Conservation (phyloP, 2,888 invertebrate genomes). For the Drosophila pseudotalamancana region DNA sequence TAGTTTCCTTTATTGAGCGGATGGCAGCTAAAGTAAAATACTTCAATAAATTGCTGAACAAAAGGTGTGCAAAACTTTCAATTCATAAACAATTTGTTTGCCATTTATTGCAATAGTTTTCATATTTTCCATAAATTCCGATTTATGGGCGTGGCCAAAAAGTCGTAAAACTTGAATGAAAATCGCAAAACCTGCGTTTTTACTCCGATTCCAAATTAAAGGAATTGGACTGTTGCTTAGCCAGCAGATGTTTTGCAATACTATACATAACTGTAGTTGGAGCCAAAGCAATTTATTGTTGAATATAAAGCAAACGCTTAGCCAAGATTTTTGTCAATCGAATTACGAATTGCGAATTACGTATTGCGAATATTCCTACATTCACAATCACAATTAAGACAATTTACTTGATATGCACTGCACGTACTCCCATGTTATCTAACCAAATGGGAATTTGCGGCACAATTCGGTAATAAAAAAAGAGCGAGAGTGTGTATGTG, state of each 20-base stretch:
- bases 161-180: background rate
- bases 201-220: background rate
- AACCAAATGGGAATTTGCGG: background rate
- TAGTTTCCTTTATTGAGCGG: background rate
- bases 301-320: too few relatives aligned
- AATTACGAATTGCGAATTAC: too few relatives aligned
- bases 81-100: constrained; percentile 57
- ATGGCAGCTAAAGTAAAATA: constrained; percentile 16
- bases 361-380: too few relatives aligned
- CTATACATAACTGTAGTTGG: background rate
- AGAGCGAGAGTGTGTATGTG: background rate
- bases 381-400: constrained; percentile 6
- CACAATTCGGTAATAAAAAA: constrained; percentile 6
- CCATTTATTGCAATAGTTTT: constrained; percentile 7
- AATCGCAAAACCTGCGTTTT: background rate
- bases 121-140: background rate
- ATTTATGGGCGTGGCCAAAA: background rate
- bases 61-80: constrained; percentile 37
- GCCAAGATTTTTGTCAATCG: background rate
- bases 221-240: constrained; percentile 6
- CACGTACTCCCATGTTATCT: constrained; percentile 10
- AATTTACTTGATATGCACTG: constrained; percentile 1
- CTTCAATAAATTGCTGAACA: constrained; percentile 37
- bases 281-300: too few relatives aligned
- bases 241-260: background rate